Conservation (phyloP, 2,113 vertebrate genomes). For the Dryoscopus gambensis region DNA sequence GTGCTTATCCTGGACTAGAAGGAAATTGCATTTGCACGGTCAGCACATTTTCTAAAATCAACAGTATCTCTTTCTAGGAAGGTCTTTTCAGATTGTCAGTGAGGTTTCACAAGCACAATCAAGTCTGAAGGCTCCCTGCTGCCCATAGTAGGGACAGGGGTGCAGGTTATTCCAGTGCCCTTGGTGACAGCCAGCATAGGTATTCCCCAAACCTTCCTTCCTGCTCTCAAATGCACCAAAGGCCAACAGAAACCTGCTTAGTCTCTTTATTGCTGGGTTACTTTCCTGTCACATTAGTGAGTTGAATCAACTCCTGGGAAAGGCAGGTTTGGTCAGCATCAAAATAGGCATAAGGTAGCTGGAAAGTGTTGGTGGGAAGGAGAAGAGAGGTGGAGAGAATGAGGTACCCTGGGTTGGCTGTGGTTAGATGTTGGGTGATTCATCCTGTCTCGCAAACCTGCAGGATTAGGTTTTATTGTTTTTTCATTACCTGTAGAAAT, state of each 20-base stretch:
- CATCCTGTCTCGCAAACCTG: not conserved
- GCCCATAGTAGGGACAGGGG: not conserved
- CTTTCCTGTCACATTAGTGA: not conserved
- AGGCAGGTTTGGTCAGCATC: not conserved
- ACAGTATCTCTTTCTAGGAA: not conserved
- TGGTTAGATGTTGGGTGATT: not conserved
- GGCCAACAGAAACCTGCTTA: not conserved
- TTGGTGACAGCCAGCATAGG: not conserved
- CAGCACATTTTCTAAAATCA: not conserved
- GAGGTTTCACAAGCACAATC: not conserved
- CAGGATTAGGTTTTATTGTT: not conserved
- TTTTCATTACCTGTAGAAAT: not conserved
- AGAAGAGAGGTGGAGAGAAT: not conserved
- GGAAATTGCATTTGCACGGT: not conserved
- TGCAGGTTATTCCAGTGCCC: not conserved
- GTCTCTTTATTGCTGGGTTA: not conserved
- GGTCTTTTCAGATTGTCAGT: not conserved
- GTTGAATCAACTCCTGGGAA: not conserved
- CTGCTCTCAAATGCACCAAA: not conserved
- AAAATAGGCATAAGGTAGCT: not conserved
- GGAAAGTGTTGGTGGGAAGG: not conserved
- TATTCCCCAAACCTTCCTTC: not conserved
- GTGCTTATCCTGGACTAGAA: not conserved
- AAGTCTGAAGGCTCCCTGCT: not conserved
- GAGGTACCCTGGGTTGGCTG: not conserved